phyloP scores from a whole-genome alignment of 2,888 invertebrate genomes.

The Drosophila prolongata region DNA sequence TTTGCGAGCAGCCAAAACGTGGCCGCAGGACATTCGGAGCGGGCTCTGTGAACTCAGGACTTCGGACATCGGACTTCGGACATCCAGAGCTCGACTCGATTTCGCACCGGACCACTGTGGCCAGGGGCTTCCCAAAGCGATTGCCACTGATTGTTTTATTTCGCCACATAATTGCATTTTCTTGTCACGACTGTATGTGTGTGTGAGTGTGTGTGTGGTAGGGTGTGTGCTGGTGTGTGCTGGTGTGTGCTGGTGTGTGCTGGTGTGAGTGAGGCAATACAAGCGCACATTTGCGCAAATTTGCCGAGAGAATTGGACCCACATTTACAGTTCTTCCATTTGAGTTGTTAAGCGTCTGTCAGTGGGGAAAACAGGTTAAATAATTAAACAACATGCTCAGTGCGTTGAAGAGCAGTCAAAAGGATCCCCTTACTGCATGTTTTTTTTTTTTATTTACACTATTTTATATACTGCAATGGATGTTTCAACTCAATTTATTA shows the following conservation, averaged over 20 bases:
- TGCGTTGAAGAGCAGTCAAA: background rate
- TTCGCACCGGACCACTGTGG: constrained; percentile 1
- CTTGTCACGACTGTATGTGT: constrained; percentile 56
- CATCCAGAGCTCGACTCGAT: background rate
- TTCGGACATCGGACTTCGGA: background rate
- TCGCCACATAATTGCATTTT: constrained; percentile 76
- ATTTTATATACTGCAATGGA: background rate
- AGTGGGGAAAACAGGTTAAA: constrained; percentile 29
- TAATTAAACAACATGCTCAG: constrained; percentile 20
- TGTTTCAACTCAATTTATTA: background rate
- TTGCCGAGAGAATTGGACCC: constrained; percentile 2
- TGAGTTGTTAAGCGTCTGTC: constrained; percentile 17
- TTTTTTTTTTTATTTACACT: no score
- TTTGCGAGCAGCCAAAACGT: constrained; percentile 41
- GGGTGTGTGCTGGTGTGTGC: background rate
- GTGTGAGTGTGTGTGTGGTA: background rate
- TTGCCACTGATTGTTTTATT: constrained; percentile 61
- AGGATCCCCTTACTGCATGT: no score
- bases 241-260: no score
- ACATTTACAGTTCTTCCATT: constrained; percentile 8
- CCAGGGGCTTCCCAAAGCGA: constrained; percentile 38
- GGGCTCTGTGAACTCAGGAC: background rate
- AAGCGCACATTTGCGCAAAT: constrained; percentile 7
- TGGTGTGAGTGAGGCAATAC: constrained; percentile 3
- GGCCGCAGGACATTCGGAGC: constrained; percentile 28